Conservation (phyloP, 2,888 invertebrate genomes). For the Mylabris sibirica region DNA sequence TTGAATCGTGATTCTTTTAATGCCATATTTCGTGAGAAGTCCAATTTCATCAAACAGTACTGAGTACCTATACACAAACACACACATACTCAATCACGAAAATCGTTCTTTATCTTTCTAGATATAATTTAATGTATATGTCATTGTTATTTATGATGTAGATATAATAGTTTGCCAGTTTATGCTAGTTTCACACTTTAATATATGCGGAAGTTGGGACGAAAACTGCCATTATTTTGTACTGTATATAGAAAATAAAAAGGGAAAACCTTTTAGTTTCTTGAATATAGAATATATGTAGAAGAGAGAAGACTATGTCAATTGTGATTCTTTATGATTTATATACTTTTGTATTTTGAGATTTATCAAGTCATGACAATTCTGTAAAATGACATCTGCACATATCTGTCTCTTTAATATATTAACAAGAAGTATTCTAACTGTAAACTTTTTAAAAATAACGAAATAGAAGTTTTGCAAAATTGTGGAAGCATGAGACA, state of each 20-base stretch:
- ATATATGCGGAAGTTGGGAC: constrained; percentile 8
- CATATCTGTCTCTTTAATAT: constrained; percentile 2
- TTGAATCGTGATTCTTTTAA: constrained; percentile 71
- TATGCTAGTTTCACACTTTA: constrained; percentile 12
- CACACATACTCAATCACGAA: not conserved
- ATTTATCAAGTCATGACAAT: constrained; percentile 17
- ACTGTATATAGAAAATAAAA: not conserved
- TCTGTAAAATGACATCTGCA: constrained; percentile 17
- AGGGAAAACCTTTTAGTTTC: not conserved
- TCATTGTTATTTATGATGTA: constrained; percentile 3
- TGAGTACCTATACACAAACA: no score
- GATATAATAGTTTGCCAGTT: not conserved
- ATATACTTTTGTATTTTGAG: not conserved
- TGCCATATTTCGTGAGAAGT: constrained; percentile 67
- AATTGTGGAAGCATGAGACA: not conserved
- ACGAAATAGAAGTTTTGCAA: not conserved
- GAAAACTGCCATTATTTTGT: constrained; percentile 2
- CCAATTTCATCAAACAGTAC: constrained; percentile 5
- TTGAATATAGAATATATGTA: not conserved
- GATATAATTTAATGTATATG: constrained; percentile 6
- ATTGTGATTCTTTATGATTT: constrained; percentile 13
- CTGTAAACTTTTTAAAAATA: not conserved
- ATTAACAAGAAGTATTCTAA: constrained; percentile 5
- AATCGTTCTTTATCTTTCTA: not conserved
- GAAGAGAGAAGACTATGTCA: not conserved